Evolutionary conservation across 2,888 invertebrate species (phyloP).

Genomic region (Rotaria magnacalcarata): DNA sequence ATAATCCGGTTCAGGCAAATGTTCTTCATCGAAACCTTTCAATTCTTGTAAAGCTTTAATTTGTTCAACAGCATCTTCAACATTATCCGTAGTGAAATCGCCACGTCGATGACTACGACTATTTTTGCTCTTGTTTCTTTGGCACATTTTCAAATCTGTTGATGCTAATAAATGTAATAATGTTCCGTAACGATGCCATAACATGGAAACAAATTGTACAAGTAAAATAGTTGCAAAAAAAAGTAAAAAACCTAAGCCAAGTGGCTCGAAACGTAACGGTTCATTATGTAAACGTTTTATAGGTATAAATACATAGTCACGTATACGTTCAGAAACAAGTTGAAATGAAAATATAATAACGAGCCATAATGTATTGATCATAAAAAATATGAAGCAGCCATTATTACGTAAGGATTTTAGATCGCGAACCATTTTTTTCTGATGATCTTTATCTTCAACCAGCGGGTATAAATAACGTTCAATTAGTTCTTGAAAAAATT

Average conservation of each 20-base stretch:
- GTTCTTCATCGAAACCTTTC: slow-evolving; percentile 47
- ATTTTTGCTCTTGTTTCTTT: slow-evolving; percentile 45
- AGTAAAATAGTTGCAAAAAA: slow-evolving; percentile 92
- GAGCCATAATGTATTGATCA: slow-evolving; percentile 96
- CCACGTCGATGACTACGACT: slow-evolving; percentile 48
- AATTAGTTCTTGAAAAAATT: slow-evolving; percentile 89
- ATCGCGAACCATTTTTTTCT: slow-evolving; percentile 50
- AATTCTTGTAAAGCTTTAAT: slow-evolving; percentile 50
- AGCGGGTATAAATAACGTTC: slow-evolving; percentile 89
- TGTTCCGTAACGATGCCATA: slow-evolving; percentile 96
- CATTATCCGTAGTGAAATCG: slow-evolving; percentile 42
- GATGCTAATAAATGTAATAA: slow-evolving; percentile 91
- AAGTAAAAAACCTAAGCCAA: slow-evolving; percentile 87
- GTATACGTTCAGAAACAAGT: slow-evolving; percentile 77
- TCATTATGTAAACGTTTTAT: slow-evolving; percentile 50
- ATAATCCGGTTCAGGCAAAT: slow-evolving; percentile 43
- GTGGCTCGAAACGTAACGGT: slow-evolving; percentile 53
- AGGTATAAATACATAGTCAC: slow-evolving; percentile 51
- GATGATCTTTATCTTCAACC: slow-evolving; percentile 74
- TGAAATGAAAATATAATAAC: slow-evolving; percentile 95
- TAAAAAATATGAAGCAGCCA: slow-evolving; percentile 70
- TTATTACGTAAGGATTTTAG: slow-evolving; percentile 52
- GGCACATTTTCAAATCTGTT: slow-evolving; percentile 69
- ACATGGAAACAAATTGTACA: slow-evolving; percentile 92
- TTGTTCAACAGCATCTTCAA: slow-evolving; percentile 50